A percentile compares a stretch with the other conserved stretches of the same genome.
phyloP scores from a whole-genome alignment of 2,888 invertebrate genomes.

The Meteorus cinctellus region DNA sequence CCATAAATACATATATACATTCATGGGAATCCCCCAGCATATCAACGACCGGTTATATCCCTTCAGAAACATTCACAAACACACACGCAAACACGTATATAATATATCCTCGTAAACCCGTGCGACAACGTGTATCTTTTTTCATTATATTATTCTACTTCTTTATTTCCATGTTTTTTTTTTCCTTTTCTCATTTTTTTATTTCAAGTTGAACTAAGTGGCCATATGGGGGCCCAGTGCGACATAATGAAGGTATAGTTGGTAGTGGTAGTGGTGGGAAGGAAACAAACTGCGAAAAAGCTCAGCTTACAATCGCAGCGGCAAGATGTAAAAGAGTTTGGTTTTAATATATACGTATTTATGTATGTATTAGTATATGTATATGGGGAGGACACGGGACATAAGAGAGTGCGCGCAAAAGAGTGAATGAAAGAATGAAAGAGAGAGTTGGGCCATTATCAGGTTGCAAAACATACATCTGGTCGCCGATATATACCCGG shows the following conservation, averaged over 20 bases:
- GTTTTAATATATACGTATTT: neutral
- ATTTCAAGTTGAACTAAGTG: constrained; percentile 59
- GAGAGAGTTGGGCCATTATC: constrained; percentile 67
- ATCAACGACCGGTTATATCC: constrained; percentile 13
- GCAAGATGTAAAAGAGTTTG: constrained; percentile 67
- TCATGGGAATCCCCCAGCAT: constrained; percentile 13
- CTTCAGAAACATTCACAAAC: neutral
- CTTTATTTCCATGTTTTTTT: neutral
- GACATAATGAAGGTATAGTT: constrained; percentile 58
- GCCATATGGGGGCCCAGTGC: constrained; percentile 67
- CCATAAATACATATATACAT: neutral
- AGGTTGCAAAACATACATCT: constrained; percentile 72
- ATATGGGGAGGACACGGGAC: constrained; percentile 24
- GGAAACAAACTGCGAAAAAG: constrained; percentile 62
- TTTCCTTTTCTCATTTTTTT: constrained; percentile 31
- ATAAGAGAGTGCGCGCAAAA: constrained; percentile 56
- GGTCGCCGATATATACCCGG: constrained; percentile 55
- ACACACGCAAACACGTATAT: too few species aligned
- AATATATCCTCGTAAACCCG: constrained; percentile 18
- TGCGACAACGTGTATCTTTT: constrained; percentile 50
- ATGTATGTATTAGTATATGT: constrained; percentile 3
- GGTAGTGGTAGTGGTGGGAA: constrained; percentile 11
- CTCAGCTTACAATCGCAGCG: constrained; percentile 68
- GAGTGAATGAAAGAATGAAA: constrained; percentile 63
- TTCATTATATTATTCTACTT: constrained; percentile 33